Base-by-base conservation (phyloP, 1,140 invertebrate genomes). In the Habropoda laboriosa region DNA sequence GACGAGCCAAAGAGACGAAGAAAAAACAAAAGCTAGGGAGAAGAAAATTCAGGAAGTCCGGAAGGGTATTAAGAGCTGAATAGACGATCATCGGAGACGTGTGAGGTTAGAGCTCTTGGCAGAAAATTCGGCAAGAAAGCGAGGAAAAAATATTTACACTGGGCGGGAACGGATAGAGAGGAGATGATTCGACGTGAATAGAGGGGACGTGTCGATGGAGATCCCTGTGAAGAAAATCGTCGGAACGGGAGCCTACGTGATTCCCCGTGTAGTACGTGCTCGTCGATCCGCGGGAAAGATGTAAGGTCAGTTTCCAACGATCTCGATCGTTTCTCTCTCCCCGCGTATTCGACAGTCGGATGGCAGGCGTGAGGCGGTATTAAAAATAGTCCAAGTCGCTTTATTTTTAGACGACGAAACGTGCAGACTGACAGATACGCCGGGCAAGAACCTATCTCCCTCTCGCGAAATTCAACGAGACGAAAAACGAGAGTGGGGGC, bases 341-440 rank as follows among this genome's bases (percentile, higher is more conserved):
- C 7, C 16, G 18, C 55, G 24, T 24, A n/a, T 64, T 30, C 45
- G 21, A 42, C 70, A 40, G 12, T 58, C 40, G 30, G 40, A 49
- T 1, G 42, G 8, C n/a, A 73, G 67, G 73, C 63, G 78, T 74
- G 47, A 73, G 38, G 16, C 16, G 8, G 40, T 18, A 75, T 72
- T 82, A 79, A 83, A 88, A 87, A 88, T 87, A 88, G 51, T 42
- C 60, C 2, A 32, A 64, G 47, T 58, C 24, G 40, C 35, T 35
- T 80, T 84, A 81, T 88, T 88, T 83, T 81, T 85, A 87, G 85
- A 68, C 32, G 13, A 1, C 32, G 49, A 53, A 61, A 51, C 21
- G 35, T 18, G 27, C 8, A n/a, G 49, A 35, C 18, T 30, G 30
- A 42, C 7, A 53, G 38, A 32, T 16, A 38, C 12, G 12, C 1